Evolutionary conservation across 2,797 vertebrate genomes (phyloP).

Genomic region (Tokudaia muenninki): DNA sequence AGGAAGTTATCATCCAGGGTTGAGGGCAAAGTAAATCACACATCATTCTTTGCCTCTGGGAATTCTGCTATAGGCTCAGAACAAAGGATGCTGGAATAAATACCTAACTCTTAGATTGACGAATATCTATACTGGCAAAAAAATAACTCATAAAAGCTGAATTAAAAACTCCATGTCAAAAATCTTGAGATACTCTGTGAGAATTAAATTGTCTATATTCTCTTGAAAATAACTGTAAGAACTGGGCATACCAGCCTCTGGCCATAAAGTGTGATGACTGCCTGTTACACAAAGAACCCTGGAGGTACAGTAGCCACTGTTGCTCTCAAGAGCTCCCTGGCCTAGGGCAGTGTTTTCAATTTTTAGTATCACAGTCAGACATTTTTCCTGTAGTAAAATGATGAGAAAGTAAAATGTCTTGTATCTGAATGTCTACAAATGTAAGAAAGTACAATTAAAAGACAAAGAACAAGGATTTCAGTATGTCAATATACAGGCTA

Average conservation of each 20-base stretch:
- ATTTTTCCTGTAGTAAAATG: background rate
- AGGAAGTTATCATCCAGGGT: conserved; percentile 59
- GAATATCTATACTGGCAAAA: background rate
- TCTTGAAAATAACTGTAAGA: background rate
- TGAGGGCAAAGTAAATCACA: conserved; percentile 65
- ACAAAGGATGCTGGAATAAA: conserved; percentile 34
- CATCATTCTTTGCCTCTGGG: conserved; percentile 12
- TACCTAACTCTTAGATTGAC: background rate
- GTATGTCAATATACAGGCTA: background rate
- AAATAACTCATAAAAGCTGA: conserved; percentile 32
- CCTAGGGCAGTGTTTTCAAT: background rate
- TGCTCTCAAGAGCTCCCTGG: too few relatives aligned
- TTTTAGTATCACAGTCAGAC: background rate
- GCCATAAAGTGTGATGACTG: background rate
- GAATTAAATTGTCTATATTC: conserved; percentile 14
- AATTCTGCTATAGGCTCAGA: conserved; percentile 32
- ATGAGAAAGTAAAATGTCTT: conserved; percentile 46
- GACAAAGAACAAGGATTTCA: background rate
- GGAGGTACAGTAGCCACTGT: rapidly evolving
- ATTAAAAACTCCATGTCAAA: conserved; percentile 40
- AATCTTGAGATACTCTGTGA: background rate
- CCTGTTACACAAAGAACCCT: background rate
- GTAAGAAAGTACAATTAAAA: conserved; percentile 47
- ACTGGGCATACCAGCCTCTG: too few relatives aligned
- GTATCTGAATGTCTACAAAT: conserved; percentile 11